Evolutionary conservation across 2,888 invertebrate genomes (phyloP).

Genomic region (Polylopha cassiicola): DNA sequence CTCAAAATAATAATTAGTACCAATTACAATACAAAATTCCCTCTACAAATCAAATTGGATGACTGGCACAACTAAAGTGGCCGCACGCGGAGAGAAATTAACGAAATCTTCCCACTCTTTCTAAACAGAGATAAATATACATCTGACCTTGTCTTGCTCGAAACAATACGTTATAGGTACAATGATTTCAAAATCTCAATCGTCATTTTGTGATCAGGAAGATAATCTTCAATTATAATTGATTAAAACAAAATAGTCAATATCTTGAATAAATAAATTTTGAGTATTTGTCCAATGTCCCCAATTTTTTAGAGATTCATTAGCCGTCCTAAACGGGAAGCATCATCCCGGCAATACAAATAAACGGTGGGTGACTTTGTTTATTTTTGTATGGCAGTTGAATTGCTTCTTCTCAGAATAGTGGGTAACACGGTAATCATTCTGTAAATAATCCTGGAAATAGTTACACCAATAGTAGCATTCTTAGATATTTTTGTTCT

Average conservation of each 20-base stretch:
- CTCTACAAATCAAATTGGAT: conserved; percentile 70
- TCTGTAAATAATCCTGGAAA: conserved; percentile 50
- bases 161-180: conserved; percentile 24
- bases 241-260: too few species aligned
- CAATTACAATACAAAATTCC: conserved; percentile 67
- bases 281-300: conserved; percentile 37
- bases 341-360: conserved; percentile 63
- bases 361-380: conserved; percentile 62
- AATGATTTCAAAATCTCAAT: conserved; percentile 43
- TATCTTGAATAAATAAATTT: conserved; percentile 22
- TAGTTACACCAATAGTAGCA: too few species aligned
- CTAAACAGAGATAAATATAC: conserved; percentile 30
- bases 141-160: conserved; percentile 35
- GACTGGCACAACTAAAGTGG: conserved; percentile 67
- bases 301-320: conserved; percentile 60
- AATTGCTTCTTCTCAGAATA: conserved; percentile 65
- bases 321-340: conserved; percentile 52
- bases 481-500: too few species aligned
- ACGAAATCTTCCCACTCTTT: conserved; percentile 45
- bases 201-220: too few species aligned
- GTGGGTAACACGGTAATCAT: conserved; percentile 60
- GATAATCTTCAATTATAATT: too few species aligned
- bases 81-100: conserved; percentile 67
- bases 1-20: conserved; percentile 71
- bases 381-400: conserved; percentile 66